A percentile compares a stretch with the other conserved stretches of the same genome.
These are phyloP conservation scores for Marisa cornuarietis DNA, from an alignment of 1,140 invertebrate species.

Conservation along the genomic window DNA sequence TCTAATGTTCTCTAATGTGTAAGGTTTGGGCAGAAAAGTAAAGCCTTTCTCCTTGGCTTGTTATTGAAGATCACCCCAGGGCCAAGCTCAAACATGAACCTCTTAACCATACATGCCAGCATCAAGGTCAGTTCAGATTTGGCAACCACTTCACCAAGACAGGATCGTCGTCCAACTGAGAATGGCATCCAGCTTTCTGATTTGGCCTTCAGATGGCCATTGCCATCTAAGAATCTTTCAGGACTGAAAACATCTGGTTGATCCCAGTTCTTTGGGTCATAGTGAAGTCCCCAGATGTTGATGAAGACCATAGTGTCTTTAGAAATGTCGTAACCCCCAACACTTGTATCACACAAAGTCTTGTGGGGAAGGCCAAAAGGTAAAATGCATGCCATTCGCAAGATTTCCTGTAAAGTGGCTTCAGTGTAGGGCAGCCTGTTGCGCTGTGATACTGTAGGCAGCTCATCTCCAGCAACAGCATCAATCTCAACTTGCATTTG, in stretches of 20 bases:
- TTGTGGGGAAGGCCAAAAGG: conserved; percentile 32
- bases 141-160: conserved; percentile 39
- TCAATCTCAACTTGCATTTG: too few species aligned
- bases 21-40: not conserved
- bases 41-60: not conserved
- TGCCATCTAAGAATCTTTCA: conserved; percentile 68
- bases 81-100: conserved; percentile 1
- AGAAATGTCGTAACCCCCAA: conserved; percentile 70
- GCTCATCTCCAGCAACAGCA: conserved; percentile 2
- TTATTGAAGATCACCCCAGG: not conserved
- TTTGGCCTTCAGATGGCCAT: conserved; percentile 43
- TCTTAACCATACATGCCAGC: conserved; percentile 23
- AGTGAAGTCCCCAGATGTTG: conserved; percentile 80
- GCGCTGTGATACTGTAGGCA: conserved; percentile 13
- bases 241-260: conserved; percentile 81
- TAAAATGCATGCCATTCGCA: conserved; percentile 28
- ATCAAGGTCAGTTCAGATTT: conserved; percentile 37
- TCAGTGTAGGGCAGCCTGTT: conserved; percentile 28
- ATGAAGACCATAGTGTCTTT: conserved; percentile 84
- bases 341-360: conserved; percentile 28
- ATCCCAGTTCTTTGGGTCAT: conserved; percentile 76
- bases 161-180: conserved; percentile 35
- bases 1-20: not conserved
- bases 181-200: conserved; percentile 42
- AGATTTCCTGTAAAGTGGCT: conserved; percentile 34